Conservation (phyloP, 1,140 invertebrate species). For the Leptinotarsa undecemlineata region DNA sequence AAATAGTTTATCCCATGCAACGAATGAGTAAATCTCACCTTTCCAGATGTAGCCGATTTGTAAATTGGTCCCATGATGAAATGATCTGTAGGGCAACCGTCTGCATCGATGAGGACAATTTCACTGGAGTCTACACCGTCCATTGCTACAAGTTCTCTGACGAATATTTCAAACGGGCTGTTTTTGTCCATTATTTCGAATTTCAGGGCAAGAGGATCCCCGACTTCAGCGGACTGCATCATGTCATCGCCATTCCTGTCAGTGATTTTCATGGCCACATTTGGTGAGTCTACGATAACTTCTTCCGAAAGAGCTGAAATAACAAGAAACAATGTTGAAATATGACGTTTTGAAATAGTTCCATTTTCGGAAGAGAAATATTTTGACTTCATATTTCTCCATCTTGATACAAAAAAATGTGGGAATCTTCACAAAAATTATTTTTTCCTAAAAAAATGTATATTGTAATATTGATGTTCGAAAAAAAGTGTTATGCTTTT, state of each 20-base stretch:
- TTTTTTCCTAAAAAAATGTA: too few relatives aligned
- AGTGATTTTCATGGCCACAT: constrained; percentile 94
- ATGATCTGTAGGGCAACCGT: constrained; percentile 89
- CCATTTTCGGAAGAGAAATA: too few relatives aligned
- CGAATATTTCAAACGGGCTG: constrained; percentile 93
- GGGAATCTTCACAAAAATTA: too few relatives aligned
- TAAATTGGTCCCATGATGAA: constrained; percentile 90
- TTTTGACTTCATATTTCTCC: too few relatives aligned
- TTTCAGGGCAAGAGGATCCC: constrained; percentile 84
- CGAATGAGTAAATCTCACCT: constrained; percentile 58
- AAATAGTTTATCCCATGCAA: too few relatives aligned
- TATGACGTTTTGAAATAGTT: too few relatives aligned
- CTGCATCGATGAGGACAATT: constrained; percentile 89
- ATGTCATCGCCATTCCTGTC: constrained; percentile 78
- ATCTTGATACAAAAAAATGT: too few relatives aligned
- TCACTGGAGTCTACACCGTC: constrained; percentile 90
- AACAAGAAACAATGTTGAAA: not conserved
- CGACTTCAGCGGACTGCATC: constrained; percentile 82
- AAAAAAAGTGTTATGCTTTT: too few relatives aligned
- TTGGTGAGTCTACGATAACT: constrained; percentile 88
- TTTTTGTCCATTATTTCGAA: constrained; percentile 91
- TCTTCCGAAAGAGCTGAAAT: constrained; percentile 72
- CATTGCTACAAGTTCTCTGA: constrained; percentile 90
- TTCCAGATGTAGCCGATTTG: constrained; percentile 75
- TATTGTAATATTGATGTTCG: too few relatives aligned